Evolutionary conservation across 1,140 invertebrate genomes (phyloP).

Genomic region (Subanguina moxae): DNA sequence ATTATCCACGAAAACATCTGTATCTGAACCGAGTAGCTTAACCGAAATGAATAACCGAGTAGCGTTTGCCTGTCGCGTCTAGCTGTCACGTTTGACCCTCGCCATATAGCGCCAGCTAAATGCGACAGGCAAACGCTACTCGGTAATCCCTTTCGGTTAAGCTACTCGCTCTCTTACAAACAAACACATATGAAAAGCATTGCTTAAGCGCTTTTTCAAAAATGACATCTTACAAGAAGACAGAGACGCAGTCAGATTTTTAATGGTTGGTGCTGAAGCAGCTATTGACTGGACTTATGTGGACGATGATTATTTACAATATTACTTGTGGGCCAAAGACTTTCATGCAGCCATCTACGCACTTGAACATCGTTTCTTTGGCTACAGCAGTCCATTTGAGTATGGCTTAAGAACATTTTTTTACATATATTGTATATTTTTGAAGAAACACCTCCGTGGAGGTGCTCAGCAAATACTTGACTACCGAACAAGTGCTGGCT

Average conservation of each 20-base stretch:
- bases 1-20: no score
- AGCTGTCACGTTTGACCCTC: no score
- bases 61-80: no score
- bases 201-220: background rate
- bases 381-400: background rate
- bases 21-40: no score
- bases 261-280: background rate
- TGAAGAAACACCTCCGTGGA: background rate
- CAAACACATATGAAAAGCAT: no score
- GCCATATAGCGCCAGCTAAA: no score
- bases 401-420: background rate
- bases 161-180: no score
- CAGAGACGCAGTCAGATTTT: background rate
- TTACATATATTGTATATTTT: background rate
- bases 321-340: conserved; percentile 3
- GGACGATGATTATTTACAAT: background rate
- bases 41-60: no score
- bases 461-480: background rate
- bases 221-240: background rate
- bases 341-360: background rate
- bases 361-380: background rate
- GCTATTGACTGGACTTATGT: conserved; percentile 1
- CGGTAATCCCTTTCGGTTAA: no score
- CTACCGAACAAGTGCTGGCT: background rate
- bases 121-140: no score